These are phyloP conservation scores for Gymnorhina tibicen DNA, from an alignment of 2,113 vertebrate species.

Conservation along the genomic window DNA sequence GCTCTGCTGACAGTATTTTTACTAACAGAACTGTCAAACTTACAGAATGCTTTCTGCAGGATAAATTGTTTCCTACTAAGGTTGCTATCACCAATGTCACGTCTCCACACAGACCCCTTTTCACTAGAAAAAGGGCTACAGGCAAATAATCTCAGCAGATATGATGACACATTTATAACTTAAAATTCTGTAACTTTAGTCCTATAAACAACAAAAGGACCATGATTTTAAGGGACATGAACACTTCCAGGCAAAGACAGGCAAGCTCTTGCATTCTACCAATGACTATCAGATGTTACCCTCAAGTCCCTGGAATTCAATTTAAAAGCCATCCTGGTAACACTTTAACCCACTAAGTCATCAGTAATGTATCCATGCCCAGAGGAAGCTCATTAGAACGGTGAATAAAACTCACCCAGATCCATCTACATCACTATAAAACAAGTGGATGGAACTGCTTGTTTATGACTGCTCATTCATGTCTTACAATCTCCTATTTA, in stretches of 20 bases:
- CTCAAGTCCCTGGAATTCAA: background rate
- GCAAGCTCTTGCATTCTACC: background rate
- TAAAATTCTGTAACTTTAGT: background rate
- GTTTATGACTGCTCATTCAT: background rate
- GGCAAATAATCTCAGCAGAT: background rate
- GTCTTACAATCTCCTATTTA: background rate
- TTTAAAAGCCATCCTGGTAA: background rate
- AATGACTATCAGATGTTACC: background rate
- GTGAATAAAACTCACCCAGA: background rate
- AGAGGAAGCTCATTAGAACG: background rate
- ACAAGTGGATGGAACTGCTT: background rate
- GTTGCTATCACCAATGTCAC: background rate
- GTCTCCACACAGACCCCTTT: background rate
- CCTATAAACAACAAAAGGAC: background rate
- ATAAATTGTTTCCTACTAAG: background rate
- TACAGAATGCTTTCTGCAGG: background rate
- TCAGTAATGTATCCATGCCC: background rate
- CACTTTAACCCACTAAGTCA: background rate
- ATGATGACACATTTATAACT: background rate
- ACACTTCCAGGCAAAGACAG: background rate
- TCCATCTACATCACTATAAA: background rate
- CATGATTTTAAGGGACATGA: background rate
- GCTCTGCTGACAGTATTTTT: constrained; percentile 18
- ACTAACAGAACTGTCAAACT: background rate
- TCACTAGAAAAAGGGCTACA: background rate